These are phyloP conservation scores for Leptinotarsa juncta DNA, from an alignment of 2,888 invertebrate species.

Conservation along the genomic window DNA sequence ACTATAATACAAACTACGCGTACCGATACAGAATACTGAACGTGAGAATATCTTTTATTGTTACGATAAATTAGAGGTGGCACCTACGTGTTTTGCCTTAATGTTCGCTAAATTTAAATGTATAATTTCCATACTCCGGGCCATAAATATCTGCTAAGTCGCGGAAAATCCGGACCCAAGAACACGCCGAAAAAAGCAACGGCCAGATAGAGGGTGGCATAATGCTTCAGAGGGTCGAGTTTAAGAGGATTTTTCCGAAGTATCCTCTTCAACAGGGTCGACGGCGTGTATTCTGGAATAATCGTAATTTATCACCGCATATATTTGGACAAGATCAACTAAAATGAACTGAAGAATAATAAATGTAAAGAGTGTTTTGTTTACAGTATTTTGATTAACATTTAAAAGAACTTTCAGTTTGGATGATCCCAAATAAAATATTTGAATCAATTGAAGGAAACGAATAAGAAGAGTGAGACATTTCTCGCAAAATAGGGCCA, in stretches of 20 bases:
- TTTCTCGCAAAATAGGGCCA: no score
- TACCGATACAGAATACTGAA: conserved; percentile 19
- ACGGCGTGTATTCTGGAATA: no score
- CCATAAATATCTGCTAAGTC: conserved; percentile 11
- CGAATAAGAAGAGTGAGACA: no score
- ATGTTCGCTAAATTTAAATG: conserved; percentile 37
- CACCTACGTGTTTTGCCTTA: conserved; percentile 43
- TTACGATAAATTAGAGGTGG: conserved; percentile 38
- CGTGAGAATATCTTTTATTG: conserved; percentile 39
- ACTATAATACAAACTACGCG: conserved; percentile 11
- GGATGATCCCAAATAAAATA: no score
- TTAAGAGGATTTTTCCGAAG: conserved; percentile 8
- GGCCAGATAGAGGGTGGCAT: conserved; percentile 1
- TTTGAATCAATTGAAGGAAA: no score
- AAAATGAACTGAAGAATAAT: no score
- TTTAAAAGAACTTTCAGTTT: no score
- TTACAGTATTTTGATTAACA: no score
- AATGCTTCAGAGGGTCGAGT: not conserved
- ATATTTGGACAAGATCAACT: no score
- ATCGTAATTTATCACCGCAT: no score
- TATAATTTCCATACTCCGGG: conserved; percentile 22
- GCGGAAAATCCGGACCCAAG: conserved; percentile 12
- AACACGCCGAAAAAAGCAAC: conserved; percentile 1
- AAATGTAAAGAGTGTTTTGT: no score
- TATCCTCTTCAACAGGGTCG: not conserved